Evolutionary conservation across 2,113 vertebrate species (phyloP).

Genomic region (Polypterus bichir): DNA sequence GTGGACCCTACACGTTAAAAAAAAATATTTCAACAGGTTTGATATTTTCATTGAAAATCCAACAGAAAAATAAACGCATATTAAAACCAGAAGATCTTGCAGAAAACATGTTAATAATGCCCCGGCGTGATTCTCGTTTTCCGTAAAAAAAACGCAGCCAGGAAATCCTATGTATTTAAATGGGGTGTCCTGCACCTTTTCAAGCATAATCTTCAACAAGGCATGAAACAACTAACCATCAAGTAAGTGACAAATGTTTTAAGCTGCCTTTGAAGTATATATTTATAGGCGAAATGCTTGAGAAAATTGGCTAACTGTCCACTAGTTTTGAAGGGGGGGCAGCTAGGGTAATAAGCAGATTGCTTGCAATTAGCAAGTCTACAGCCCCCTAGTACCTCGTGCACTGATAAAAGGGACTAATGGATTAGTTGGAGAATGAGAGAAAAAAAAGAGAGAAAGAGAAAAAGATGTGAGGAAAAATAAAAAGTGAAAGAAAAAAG

Average conservation of each 20-base stretch:
- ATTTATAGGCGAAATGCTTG: conserved; percentile 1
- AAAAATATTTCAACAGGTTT: too few relatives aligned
- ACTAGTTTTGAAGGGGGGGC: neutral
- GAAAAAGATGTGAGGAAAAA: conserved; percentile 25
- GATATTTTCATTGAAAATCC: too few relatives aligned
- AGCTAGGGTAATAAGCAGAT: conserved; percentile 2
- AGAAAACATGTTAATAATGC: too few relatives aligned
- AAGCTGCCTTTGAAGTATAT: conserved; percentile 1
- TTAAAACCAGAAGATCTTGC: too few relatives aligned
- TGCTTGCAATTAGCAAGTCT: neutral
- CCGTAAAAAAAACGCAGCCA: neutral
- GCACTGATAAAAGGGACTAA: neutral
- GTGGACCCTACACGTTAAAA: too few relatives aligned
- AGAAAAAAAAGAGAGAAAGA: conserved; percentile 18
- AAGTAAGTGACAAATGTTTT: conserved; percentile 22
- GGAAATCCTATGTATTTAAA: conserved; percentile 1
- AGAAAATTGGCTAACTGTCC: conserved; percentile 4
- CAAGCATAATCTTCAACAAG: conserved; percentile 23
- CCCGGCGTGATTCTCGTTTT: neutral
- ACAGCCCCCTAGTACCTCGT: neutral
- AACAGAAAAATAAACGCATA: too few relatives aligned
- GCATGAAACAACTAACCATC: conserved; percentile 24
- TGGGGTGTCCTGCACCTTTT: conserved; percentile 14
- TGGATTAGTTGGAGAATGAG: conserved; percentile 12
- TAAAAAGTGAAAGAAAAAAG: conserved; percentile 30